Evolutionary conservation across 2,888 invertebrate species (phyloP), one percentile per base, ranked within the genome.

Genomic region (Drosophila atripex): DNA sequence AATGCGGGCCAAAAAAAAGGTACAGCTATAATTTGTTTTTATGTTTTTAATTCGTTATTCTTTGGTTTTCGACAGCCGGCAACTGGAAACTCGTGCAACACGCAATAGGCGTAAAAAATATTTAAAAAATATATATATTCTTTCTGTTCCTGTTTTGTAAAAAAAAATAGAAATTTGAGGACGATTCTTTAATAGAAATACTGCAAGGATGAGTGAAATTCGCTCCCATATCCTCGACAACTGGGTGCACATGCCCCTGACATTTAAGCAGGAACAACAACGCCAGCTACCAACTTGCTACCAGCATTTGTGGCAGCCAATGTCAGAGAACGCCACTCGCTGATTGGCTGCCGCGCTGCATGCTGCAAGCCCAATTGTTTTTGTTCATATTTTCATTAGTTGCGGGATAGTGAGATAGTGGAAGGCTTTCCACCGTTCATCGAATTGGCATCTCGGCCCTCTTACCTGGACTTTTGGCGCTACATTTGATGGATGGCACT

Each of bases 161-260:
- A 5, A 39, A 39, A 39, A 60, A 58, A 50, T 43, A 51, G 21
- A 5, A 32, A 16, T 25, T n/a, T 14, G 2, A 35, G n/a, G 35
- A n/a, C 1, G n/a, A 14, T 14, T n/a, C 7, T 35, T 35, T 35
- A 35, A 16, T 43, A 50, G 43, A 45, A 45, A 43, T 25, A 9
- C 12, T 30, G 25, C 9, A 18, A 23, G 50, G 35, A n/a, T 30
- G 14, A 53, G 41, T 46, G 53, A 46, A 46, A 38, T 35, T 47
- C 21, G 49, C 49, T 68, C 47, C 51, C 68, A 47, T 49, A 38
- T 47, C 41, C 47, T 59, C 23, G 54, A 28, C 45, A 47, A 61
- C 41, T 68, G 82, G 73, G 69, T 66, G 75, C 74, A 82, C 71
- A 75, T 87, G 84, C 84, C 84, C 84, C 84, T 84, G 84, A 84